A percentile compares a stretch with the other conserved stretches of the same genome.
These are phyloP conservation scores for Drosophila neocordata DNA, from an alignment of 1,140 invertebrate species.

Conservation along the genomic window DNA sequence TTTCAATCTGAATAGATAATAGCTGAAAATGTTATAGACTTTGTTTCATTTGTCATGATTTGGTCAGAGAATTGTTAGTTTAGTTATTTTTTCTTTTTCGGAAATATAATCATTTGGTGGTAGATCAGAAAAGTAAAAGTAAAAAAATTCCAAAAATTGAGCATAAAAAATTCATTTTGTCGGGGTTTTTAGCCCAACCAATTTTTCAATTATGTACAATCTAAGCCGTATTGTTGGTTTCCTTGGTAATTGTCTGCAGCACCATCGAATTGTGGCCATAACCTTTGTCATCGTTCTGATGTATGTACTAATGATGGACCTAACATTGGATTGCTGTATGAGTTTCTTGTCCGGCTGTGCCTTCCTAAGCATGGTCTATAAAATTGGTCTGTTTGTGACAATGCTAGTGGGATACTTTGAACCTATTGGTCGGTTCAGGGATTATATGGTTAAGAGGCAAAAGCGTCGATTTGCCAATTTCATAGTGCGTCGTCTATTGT, in stretches of 20 bases:
- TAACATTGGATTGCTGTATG: neutral
- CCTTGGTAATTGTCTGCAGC: neutral
- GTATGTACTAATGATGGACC: neutral
- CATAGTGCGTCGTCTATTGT: conserved; percentile 47
- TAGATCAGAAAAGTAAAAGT: too few species aligned
- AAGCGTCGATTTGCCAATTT: conserved; percentile 25
- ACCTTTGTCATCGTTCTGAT: neutral
- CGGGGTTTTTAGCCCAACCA: too few species aligned
- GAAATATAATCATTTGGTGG: too few species aligned
- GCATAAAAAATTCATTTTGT: too few species aligned
- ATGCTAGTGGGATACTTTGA: neutral
- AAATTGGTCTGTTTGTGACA: neutral
- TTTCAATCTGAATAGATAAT: too few species aligned
- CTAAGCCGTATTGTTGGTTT: neutral
- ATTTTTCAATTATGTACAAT: neutral
- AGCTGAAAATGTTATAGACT: too few species aligned
- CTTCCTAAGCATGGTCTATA: neutral
- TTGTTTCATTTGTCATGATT: too few species aligned
- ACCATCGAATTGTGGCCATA: neutral
- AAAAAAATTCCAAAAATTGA: too few species aligned
- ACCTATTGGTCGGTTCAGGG: neutral
- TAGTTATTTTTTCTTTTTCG: too few species aligned
- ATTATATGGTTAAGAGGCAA: neutral
- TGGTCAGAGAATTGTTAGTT: too few species aligned
- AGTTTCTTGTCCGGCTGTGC: neutral